phyloP scores from a whole-genome alignment of 1,140 invertebrate species.

The Papilio glaucus region DNA sequence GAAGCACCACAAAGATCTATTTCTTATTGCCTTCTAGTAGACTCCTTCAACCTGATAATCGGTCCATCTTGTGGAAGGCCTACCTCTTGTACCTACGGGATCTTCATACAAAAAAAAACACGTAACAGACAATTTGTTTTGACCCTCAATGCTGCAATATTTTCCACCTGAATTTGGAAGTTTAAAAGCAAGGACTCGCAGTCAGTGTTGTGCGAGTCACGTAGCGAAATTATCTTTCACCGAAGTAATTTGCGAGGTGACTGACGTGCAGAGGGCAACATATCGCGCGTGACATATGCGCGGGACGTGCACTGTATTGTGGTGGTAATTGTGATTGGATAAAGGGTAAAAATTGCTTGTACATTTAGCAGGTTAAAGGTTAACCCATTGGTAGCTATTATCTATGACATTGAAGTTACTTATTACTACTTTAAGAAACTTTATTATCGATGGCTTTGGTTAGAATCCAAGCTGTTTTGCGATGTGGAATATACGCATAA shows the following conservation, averaged over 20 bases:
- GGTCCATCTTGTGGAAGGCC: no score
- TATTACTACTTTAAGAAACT: neutral
- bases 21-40: no score
- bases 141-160: neutral
- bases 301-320: slow-evolving; percentile 15
- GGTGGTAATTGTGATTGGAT: slow-evolving; percentile 21
- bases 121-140: neutral
- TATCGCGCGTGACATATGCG: slow-evolving; percentile 27
- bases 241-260: slow-evolving; percentile 30
- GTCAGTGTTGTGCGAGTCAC: slow-evolving; percentile 34
- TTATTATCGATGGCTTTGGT: no score
- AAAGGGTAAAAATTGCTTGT: slow-evolving; percentile 12
- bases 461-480: no score
- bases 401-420: neutral
- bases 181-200: slow-evolving; percentile 11
- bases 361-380: neutral
- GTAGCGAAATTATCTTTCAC: slow-evolving; percentile 45
- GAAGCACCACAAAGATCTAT: no score
- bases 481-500: no score
- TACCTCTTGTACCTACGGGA: no score
- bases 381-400: neutral
- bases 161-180: slow-evolving; percentile 7
- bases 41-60: no score
- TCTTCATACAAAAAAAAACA: no score
- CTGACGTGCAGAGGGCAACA: slow-evolving; percentile 24